Percentiles rank a stretch among this genome's conserved stretches.
These are phyloP conservation scores for Antitype chi DNA, from an alignment of 2,888 invertebrate genomes.

Conservation along the genomic window DNA sequence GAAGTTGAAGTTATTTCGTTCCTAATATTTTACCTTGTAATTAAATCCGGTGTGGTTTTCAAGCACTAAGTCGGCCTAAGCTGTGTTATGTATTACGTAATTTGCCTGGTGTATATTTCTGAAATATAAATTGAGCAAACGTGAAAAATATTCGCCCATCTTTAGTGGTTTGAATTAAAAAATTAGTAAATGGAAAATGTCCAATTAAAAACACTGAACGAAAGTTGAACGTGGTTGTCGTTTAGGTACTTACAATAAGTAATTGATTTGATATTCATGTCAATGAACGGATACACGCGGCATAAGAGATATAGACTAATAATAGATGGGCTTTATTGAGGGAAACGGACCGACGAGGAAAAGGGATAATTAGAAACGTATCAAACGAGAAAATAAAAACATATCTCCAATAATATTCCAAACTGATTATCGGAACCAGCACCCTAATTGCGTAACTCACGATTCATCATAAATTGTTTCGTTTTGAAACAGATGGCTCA, in stretches of 20 bases:
- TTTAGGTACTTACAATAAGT: neutral
- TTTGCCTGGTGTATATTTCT: slow-evolving; percentile 46
- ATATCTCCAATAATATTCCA: neutral
- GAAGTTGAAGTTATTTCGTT: slow-evolving; percentile 60
- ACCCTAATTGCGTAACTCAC: no score
- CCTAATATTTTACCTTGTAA: slow-evolving; percentile 66
- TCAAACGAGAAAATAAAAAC: neutral
- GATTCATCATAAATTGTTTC: no score
- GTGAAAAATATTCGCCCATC: slow-evolving; percentile 27
- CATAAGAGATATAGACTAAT: neutral
- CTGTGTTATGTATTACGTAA: slow-evolving; percentile 39
- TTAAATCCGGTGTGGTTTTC: slow-evolving; percentile 63
- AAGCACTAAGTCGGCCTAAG: slow-evolving; percentile 45
- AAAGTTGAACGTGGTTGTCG: neutral
- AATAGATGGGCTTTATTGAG: neutral
- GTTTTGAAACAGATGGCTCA: no score
- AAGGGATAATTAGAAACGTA: no score
- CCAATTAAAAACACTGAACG: neutral
- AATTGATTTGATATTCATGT: neutral
- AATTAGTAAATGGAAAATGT: neutral
- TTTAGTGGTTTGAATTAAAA: neutral
- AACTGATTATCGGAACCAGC: neutral
- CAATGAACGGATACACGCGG: neutral
- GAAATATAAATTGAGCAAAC: slow-evolving; percentile 29
- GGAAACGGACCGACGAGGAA: neutral